Percentiles rank a stretch among this genome's conserved stretches.
Evolutionary conservation across 2,888 invertebrate species (phyloP).

Genomic region (Falcaria lacertinaria): DNA sequence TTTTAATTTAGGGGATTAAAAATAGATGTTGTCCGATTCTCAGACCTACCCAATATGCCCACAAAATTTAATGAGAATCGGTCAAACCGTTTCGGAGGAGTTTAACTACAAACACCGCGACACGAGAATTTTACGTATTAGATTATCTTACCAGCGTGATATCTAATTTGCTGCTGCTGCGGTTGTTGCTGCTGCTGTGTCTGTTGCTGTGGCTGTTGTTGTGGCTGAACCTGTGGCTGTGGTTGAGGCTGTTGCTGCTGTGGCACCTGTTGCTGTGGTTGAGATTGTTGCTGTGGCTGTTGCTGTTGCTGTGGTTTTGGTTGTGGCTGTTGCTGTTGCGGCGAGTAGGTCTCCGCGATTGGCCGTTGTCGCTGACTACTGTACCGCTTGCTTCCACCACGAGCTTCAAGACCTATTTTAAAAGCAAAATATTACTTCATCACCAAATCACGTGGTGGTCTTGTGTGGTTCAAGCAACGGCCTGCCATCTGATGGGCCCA

Average conservation of each 20-base stretch:
- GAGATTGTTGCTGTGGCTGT: constrained; percentile 15
- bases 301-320: constrained; percentile 22
- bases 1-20: too few relatives aligned
- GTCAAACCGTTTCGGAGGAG: too few relatives aligned
- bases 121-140: constrained; percentile 1
- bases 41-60: too few relatives aligned
- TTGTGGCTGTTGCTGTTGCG: constrained; percentile 40
- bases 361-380: constrained; percentile 80
- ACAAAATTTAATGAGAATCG: neutral
- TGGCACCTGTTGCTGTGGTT: constrained; percentile 15
- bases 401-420: constrained; percentile 29
- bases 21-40: too few relatives aligned
- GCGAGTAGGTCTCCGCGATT: constrained; percentile 75
- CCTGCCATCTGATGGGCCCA: too few relatives aligned
- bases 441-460: too few relatives aligned
- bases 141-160: constrained; percentile 44
- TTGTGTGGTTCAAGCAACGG: too few relatives aligned
- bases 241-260: constrained; percentile 18
- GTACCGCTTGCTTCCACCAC: constrained; percentile 79
- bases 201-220: constrained; percentile 15
- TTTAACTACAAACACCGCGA: too few relatives aligned
- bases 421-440: neutral
- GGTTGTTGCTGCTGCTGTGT: constrained; percentile 26
- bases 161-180: too few relatives aligned
- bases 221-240: constrained; percentile 23